Evolutionary conservation across 2,888 invertebrate species (phyloP).

Genomic region (Melinaea marsaeus): DNA sequence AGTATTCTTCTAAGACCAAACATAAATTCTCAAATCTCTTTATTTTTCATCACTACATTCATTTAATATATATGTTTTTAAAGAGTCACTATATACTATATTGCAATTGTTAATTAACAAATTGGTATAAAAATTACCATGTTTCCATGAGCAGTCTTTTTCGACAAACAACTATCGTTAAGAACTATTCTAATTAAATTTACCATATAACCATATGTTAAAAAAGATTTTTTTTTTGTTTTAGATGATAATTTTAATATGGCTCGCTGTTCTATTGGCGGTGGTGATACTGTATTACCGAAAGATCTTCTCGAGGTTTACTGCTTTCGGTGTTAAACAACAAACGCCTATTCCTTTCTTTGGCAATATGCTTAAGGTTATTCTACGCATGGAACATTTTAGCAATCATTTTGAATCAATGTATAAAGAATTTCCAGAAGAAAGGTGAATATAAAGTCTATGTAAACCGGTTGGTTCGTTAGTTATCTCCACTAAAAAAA

Average conservation of each 20-base stretch:
- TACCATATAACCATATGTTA: too few species aligned
- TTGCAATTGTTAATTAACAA: too few species aligned
- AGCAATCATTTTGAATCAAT: constrained; percentile 30
- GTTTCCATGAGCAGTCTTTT: too few species aligned
- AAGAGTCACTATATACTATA: too few species aligned
- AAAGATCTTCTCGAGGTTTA: constrained; percentile 39
- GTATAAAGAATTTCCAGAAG: constrained; percentile 39
- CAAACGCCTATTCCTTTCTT: constrained; percentile 36
- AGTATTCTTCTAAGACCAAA: too few species aligned
- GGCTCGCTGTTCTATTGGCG: constrained; percentile 34
- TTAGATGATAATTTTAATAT: constrained; percentile 30
- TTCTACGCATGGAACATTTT: constrained; percentile 38
- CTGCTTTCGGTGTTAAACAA: constrained; percentile 39
- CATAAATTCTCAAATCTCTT: too few species aligned
- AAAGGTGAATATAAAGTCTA: constrained; percentile 35
- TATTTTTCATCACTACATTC: too few species aligned
- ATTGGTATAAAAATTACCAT: too few species aligned
- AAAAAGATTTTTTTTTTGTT: background rate
- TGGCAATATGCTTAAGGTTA: constrained; percentile 33
- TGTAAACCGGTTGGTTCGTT: background rate
- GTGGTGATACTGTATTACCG: constrained; percentile 39
- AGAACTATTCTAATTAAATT: too few species aligned
- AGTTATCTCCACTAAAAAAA: background rate
- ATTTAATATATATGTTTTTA: too few species aligned
- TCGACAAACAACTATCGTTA: too few species aligned